Evolutionary conservation across 2,888 invertebrate genomes (phyloP), one percentile per base, ranked within the genome.

Genomic region (Platycheirus rosarum): DNA sequence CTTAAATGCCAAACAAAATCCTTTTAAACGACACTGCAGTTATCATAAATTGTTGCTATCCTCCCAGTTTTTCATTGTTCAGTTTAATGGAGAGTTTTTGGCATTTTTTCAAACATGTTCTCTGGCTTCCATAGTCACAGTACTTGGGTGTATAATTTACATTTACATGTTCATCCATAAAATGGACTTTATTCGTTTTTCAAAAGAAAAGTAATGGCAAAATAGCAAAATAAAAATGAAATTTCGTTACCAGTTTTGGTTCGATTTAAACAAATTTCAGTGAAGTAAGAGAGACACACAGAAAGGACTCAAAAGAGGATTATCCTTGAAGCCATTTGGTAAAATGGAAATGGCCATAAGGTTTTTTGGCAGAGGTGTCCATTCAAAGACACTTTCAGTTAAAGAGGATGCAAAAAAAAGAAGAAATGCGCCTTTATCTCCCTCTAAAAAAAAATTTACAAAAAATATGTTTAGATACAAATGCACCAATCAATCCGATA

Each of bases 71-170:
- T 46, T 37, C 8, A 18, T 20, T n/a, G n/a, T 3, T 3, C 26
- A 20, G 18, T 13, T 20, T 26, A 63, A 63, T 71, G 70, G 42
- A 26, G n/a, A n/a, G 13, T 63, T 37, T n/a, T 71, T 71, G 62
- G 53, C 71, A 71, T 14, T 42, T 60, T 60, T 26, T 60, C 60
- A 60, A 60, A 37, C 11, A 11, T 46, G 4, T 11, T 9, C 20
- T 46, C 20, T n/a, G n/a, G n/a, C n/a, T n/a, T n/a, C n/a, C n/a
- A n/a, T n/a, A n/a, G n/a, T n/a, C n/a, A n/a, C n/a, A n/a, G n/a
- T n/a, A n/a, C n/a, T n/a, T n/a, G n/a, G n/a, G 1, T 26, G 26
- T 26, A 26, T 26, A 26, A 4, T 6, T 26, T 26, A 26, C n/a
- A n/a, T n/a, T n/a, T n/a, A n/a, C 8, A 8, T 32, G 8, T 7